A percentile compares a stretch with the other conserved stretches of the same genome.
Evolutionary conservation across 1,140 invertebrate genomes (phyloP).

Genomic region (Atopsyche davidsoni): DNA sequence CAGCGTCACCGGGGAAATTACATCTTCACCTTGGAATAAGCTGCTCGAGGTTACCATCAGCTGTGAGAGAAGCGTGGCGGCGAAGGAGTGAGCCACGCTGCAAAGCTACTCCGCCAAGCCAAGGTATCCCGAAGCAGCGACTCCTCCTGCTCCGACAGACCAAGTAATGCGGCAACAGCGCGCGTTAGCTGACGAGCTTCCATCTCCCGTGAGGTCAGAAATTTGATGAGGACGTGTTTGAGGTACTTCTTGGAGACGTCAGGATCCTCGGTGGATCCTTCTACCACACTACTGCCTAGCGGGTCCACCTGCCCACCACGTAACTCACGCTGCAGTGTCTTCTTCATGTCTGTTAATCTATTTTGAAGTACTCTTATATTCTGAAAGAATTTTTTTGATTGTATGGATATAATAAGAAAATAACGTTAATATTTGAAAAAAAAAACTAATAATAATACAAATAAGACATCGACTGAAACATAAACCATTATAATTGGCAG

Average conservation of each 20-base stretch:
- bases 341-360: constrained; percentile 80
- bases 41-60: constrained; percentile 16
- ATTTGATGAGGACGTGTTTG: constrained; percentile 89
- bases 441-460: no score
- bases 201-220: constrained; percentile 80
- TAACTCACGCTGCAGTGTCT: constrained; percentile 82
- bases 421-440: no score
- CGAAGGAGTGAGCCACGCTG: constrained; percentile 52
- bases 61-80: constrained; percentile 24
- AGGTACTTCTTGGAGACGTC: constrained; percentile 73
- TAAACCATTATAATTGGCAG: neutral
- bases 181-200: constrained; percentile 84
- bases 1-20: no score
- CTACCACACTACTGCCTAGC: constrained; percentile 43
- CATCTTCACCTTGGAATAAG: no score
- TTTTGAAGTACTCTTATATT: constrained; percentile 84
- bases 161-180: constrained; percentile 77
- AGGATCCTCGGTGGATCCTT: constrained; percentile 52
- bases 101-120: constrained; percentile 79
- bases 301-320: constrained; percentile 46
- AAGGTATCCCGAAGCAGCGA: constrained; percentile 78
- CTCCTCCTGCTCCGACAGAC: constrained; percentile 82
- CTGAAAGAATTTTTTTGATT: no score
- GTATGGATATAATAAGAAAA: neutral
- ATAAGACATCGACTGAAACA: no score